Percentiles rank a stretch among this genome's conserved stretches.
Evolutionary conservation across 2,113 vertebrate species (phyloP).

Genomic region (Perca fluviatilis): DNA sequence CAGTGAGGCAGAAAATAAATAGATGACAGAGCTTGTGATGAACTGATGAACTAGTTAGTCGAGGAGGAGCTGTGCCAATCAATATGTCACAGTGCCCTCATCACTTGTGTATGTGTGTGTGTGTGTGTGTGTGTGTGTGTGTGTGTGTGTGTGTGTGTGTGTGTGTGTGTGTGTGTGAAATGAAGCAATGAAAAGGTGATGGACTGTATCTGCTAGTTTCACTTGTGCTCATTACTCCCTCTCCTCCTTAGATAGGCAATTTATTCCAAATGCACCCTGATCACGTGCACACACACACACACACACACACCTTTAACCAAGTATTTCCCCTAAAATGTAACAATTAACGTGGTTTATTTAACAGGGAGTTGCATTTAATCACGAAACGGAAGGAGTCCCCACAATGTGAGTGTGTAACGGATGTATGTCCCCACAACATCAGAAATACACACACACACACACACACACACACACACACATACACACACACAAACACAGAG

Average conservation of each 20-base stretch:
- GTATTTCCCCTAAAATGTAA: no score
- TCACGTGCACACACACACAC: neutral
- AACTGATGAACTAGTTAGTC: neutral
- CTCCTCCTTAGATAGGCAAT: constrained; percentile 3
- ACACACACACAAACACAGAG: neutral
- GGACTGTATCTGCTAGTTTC: constrained; percentile 22
- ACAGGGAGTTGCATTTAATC: no score
- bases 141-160: neutral
- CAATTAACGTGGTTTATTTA: no score
- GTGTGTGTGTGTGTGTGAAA: neutral
- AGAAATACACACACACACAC: no score
- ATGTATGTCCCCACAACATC: no score
- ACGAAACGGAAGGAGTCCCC: no score
- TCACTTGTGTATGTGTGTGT: neutral
- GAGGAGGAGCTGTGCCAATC: constrained; percentile 9
- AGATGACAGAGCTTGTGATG: constrained; percentile 1
- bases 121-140: no score
- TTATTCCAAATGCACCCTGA: constrained; percentile 23
- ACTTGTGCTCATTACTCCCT: constrained; percentile 22
- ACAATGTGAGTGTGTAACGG: no score
- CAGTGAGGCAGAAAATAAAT: neutral
- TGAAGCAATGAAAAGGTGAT: constrained; percentile 30
- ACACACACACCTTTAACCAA: no score
- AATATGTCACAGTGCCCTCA: constrained; percentile 25
- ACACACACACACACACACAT: neutral